Conservation (phyloP, 1,140 invertebrate genomes). For the Tribolium madens region DNA sequence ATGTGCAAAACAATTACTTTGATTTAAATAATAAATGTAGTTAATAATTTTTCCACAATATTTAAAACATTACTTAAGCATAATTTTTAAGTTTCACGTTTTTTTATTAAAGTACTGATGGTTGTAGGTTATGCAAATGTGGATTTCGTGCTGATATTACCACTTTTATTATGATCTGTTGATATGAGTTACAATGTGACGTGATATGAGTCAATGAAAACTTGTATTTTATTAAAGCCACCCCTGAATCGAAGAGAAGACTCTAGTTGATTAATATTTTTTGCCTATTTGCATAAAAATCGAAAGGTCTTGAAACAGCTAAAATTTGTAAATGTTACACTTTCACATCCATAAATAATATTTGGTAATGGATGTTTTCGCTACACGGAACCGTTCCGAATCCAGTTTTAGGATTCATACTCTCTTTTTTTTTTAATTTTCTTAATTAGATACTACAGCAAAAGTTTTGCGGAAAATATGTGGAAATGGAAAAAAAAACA, state of each 20-base stretch:
- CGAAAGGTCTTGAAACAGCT: neutral
- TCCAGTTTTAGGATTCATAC: neutral
- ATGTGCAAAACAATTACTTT: neutral
- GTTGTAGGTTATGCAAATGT: constrained; percentile 10
- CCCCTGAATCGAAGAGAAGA: neutral
- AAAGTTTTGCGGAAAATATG: constrained; percentile 12
- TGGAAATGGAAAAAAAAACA: constrained; percentile 22
- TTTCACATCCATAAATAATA: constrained; percentile 28
- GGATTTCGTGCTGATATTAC: constrained; percentile 6
- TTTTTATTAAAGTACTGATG: constrained; percentile 5
- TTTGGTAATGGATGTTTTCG: constrained; percentile 1
- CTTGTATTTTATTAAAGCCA: neutral
- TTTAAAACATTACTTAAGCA: constrained; percentile 15
- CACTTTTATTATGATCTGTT: constrained; percentile 30
- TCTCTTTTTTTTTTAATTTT: too few species aligned
- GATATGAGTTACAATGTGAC: constrained; percentile 21
- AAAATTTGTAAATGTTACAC: constrained; percentile 7
- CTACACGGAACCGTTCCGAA: constrained; percentile 25
- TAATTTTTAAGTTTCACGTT: neutral
- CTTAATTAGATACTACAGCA: constrained; percentile 25
- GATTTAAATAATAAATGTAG: neutral
- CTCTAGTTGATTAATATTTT: neutral
- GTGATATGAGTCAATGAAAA: constrained; percentile 27
- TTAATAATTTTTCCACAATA: neutral
- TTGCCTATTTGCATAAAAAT: neutral